Evolutionary conservation across 2,113 vertebrate genomes (phyloP), one percentile per base, ranked within the genome.

Genomic region (Glaucidium brasilianum): DNA sequence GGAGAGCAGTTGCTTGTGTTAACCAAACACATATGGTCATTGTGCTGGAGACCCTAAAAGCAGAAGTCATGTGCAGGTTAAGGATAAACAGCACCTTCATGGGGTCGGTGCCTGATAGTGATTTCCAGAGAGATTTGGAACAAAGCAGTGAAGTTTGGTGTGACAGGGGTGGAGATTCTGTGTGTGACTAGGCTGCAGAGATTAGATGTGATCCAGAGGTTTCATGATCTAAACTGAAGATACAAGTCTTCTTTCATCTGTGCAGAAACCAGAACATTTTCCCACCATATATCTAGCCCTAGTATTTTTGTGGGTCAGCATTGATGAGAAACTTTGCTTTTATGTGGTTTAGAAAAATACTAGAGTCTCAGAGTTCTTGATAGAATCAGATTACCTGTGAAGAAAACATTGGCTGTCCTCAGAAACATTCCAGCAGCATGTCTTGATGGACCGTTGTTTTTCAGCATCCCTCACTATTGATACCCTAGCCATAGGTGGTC

Each of bases 21-120:
- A 2, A 63, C 27, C 35, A 49, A 6, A 13, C 47, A 21, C 19
- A 5, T 9, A 7, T 1, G 1, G 12, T 26, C 27, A 1, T 18
- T 19, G 0, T 2, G 10, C 72, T 74, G 76, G 14, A 37, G 26
- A 27, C 15, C 39, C 29, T 10, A 5, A 41, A 43, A 80, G 25
- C 58, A 66, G 34, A 26, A 52, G 11, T 58, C 32, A 6, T 0
- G 1, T 17, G 53, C 66, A 58, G 49, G 34, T 43, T 71, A 30
- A 52, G 53, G 82, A 39, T 22, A 56, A 88, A 53, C 16, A 59
- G 52, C 73, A 85, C 5, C 52, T 63, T 43, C 14, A 2, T 6
- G 11, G 27, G 22, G 32, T 37, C 21, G 26, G 17, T 39, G 5
- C 27, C 15, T 43, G 52, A 15, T 12, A 56, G 72, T 41, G 30